Base-by-base conservation (phyloP, 2,888 invertebrate genomes). In the Dryococelus australis region DNA sequence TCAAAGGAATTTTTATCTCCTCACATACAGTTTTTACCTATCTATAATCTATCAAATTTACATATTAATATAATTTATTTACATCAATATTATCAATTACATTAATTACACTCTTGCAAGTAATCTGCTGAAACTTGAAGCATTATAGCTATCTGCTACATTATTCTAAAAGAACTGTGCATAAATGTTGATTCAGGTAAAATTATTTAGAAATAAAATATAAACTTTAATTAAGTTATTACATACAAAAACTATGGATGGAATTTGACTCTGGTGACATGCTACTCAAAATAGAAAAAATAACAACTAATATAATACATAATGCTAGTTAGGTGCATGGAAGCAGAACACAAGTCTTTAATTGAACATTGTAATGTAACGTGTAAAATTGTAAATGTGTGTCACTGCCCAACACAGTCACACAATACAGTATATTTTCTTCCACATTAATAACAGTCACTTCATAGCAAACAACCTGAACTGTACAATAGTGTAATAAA, bases 401-500 rank as follows among this genome's bases (percentile, higher is more conserved):
- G 10, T 65, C n/a, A 65, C 65, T 65, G 65, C n/a, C 65, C n/a
- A 65, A 5, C 24, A n/a, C 65, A 65, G 20, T 65, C 65, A 65
- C 24, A 65, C 65, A 10, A 65, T 24, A 65, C 16, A 65, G 13
- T 65, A n/a, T 24, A 65, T 65, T 65, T 65, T 65, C 10, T 65
- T 65, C 20, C 10, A 65, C 8, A 20, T 35, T n/a, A 65, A 65
- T 24, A 65, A 65, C 65, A 65, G 65, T n/a, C 65, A 65, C 65
- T 10, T 8, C n/a, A 65, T 65, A 65, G 65, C n/a, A n/a, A 65
- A n/a, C 65, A 65, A 65, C 65, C n/a, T n/a, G 20, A 65, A 65
- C 65, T 65, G 65, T 65, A 65, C 65, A 65, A 24, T 65, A 65
- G 20, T n/a, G 65, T 65, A 65, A 65, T 65, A 65, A 65, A 65